Conservation (phyloP, 1,140 invertebrate species). For the Zaprionus ghesquierei region DNA sequence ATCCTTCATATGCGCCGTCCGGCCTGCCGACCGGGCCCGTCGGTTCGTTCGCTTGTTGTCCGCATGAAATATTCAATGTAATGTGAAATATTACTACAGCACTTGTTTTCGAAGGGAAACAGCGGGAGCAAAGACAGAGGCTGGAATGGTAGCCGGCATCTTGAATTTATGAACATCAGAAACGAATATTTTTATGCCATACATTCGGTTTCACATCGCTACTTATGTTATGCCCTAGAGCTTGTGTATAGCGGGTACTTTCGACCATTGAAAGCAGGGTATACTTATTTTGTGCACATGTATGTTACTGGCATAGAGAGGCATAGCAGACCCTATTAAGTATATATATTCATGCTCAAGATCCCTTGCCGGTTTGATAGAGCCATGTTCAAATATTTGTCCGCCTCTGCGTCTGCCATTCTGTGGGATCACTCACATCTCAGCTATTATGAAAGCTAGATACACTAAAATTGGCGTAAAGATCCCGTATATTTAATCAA, state of each 20-base stretch:
- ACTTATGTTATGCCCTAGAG: neutral
- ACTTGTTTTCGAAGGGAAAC: constrained; percentile 26
- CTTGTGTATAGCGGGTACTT: neutral
- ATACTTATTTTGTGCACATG: no score
- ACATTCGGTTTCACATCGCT: neutral
- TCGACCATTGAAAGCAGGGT: no score
- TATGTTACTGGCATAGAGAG: no score
- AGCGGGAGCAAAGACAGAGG: neutral
- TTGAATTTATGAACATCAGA: constrained; percentile 33
- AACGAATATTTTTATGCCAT: neutral
- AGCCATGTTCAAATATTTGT: no score
- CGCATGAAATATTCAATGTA: constrained; percentile 39
- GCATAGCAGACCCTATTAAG: no score
- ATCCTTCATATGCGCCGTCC: neutral
- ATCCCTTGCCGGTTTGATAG: no score
- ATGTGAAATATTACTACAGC: constrained; percentile 46
- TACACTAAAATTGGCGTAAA: no score
- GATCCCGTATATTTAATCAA: no score
- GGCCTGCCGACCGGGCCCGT: neutral
- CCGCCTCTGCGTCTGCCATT: no score
- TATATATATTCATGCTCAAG: no score
- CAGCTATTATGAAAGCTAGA: no score
- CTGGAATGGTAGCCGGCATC: neutral
- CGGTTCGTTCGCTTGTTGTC: constrained; percentile 7
- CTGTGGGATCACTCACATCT: no score